Percentiles rank a stretch among this genome's conserved stretches.
Evolutionary conservation across 2,113 vertebrate species (phyloP).

Genomic region (Pantherophis guttatus): DNA sequence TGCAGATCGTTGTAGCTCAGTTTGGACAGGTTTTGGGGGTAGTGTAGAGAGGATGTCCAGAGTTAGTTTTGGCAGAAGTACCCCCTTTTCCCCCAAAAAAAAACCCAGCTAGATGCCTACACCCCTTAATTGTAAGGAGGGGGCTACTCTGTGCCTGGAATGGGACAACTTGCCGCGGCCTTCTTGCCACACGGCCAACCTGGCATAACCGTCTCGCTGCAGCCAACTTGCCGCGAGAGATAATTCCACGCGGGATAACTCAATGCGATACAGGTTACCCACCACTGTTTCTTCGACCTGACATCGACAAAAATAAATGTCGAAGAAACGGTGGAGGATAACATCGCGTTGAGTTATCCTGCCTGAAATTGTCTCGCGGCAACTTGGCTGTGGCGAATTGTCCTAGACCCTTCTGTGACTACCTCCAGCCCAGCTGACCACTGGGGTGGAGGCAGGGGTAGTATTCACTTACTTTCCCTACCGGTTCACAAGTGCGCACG

Average conservation of each 20-base stretch:
- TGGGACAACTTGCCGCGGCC: neutral
- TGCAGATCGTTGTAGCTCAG: neutral
- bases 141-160: neutral
- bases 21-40: neutral
- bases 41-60: neutral
- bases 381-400: fast-evolving
- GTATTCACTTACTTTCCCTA: too few relatives aligned
- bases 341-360: neutral
- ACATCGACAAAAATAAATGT: neutral
- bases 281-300: neutral
- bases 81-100: neutral
- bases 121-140: neutral
- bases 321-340: neutral
- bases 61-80: neutral
- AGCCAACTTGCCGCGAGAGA: fast-evolving
- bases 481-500: too few relatives aligned
- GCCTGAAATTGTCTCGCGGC: fast-evolving
- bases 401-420: neutral
- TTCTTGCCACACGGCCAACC: too few relatives aligned
- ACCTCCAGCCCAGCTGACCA: neutral
- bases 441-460: neutral
- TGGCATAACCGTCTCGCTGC: too few relatives aligned
- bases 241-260: neutral
- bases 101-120: neutral
- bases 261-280: neutral